Percentiles rank a stretch among this genome's conserved stretches.
These are phyloP conservation scores for Delia radicum DNA, from an alignment of 1,140 invertebrate genomes.

Conservation along the genomic window DNA sequence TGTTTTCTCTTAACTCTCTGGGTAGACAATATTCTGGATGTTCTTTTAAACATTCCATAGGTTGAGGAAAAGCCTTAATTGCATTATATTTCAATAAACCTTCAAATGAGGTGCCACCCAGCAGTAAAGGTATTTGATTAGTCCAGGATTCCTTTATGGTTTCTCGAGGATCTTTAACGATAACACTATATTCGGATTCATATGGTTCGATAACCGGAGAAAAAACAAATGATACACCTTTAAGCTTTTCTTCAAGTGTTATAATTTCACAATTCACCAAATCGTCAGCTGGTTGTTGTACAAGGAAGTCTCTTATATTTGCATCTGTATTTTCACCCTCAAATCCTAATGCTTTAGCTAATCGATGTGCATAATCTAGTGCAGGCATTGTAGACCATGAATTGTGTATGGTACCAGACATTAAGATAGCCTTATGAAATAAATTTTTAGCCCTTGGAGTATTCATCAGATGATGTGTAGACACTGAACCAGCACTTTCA, in stretches of 20 bases:
- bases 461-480: conserved; percentile 46
- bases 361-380: conserved; percentile 27
- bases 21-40: conserved; percentile 35
- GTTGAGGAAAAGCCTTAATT: conserved; percentile 33
- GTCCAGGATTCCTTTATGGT: conserved; percentile 47
- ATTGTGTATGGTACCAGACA: conserved; percentile 61
- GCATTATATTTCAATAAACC: conserved; percentile 46
- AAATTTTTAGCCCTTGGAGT: conserved; percentile 55
- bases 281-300: conserved; percentile 9
- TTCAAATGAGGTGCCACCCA: conserved; percentile 54
- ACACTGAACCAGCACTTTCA: conserved; percentile 52
- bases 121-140: conserved; percentile 48
- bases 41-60: conserved; percentile 33
- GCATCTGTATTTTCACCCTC: conserved; percentile 38
- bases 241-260: conserved; percentile 33
- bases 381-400: conserved; percentile 40
- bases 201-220: conserved; percentile 53
- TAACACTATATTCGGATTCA: conserved; percentile 40
- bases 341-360: conserved; percentile 29
- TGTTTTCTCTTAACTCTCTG: conserved; percentile 33
- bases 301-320: conserved; percentile 48
- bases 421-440: conserved; percentile 63
- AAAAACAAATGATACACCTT: conserved; percentile 38
- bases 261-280: conserved; percentile 21
- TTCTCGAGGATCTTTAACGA: conserved; percentile 42